Conservation (phyloP, 2,797 vertebrate genomes). For the Gadopsis bispinosus region DNA sequence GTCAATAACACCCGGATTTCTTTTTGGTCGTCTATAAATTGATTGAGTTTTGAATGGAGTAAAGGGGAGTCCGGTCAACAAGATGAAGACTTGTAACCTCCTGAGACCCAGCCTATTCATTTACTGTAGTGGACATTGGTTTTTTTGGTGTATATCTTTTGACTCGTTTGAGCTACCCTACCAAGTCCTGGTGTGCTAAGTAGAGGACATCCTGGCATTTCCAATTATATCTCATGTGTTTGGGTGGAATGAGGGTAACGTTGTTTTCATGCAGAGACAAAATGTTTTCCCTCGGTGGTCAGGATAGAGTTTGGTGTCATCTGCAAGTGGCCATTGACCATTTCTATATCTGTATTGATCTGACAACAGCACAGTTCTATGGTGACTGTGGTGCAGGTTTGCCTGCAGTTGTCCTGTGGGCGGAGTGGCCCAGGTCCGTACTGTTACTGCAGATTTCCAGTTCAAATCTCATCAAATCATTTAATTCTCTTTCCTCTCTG, state of each 20-base stretch:
- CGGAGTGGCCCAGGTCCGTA: neutral
- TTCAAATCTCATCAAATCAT: constrained; percentile 9
- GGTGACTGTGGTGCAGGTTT: neutral
- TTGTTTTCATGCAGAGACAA: no score
- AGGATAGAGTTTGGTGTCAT: neutral
- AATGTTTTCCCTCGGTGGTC: no score
- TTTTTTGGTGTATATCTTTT: no score
- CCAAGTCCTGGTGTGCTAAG: no score
- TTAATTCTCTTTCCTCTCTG: constrained; percentile 3
- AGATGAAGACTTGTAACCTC: neutral
- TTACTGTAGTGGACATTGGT: no score
- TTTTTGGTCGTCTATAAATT: neutral
- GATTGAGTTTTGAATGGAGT: neutral
- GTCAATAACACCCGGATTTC: neutral
- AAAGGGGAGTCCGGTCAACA: neutral
- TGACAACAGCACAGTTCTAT: neutral
- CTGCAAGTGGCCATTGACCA: neutral
- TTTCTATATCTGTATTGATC: neutral
- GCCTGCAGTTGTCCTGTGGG: neutral
- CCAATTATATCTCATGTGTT: no score
- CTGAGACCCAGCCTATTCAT: no score
- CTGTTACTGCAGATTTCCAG: neutral
- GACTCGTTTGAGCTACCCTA: no score
- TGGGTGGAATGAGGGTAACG: no score
- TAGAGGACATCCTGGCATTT: no score